phyloP scores from a whole-genome alignment of 2,888 invertebrate species.

The Polia nebulosa region DNA sequence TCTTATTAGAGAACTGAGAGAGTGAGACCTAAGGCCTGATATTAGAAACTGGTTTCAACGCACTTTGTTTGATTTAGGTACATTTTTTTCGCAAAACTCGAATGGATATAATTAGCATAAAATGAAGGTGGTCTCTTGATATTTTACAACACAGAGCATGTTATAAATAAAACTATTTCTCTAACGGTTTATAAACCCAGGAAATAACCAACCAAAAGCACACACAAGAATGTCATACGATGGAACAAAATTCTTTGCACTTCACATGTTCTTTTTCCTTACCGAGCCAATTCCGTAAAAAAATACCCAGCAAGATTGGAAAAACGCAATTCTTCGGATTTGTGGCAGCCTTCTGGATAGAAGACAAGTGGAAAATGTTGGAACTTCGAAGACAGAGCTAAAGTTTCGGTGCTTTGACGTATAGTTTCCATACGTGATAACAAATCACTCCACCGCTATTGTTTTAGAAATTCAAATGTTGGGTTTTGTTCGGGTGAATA shows the following conservation, averaged over 20 bases:
- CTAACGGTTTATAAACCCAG: background rate
- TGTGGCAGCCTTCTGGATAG: constrained; percentile 28
- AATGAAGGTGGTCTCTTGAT: rapidly evolving
- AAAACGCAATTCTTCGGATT: constrained; percentile 40
- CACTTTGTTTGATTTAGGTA: background rate
- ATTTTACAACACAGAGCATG: background rate
- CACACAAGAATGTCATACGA: background rate
- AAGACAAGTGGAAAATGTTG: constrained; percentile 38
- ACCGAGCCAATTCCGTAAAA: constrained; percentile 29
- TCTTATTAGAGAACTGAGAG: no score
- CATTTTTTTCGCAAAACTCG: background rate
- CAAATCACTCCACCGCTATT: constrained; percentile 44
- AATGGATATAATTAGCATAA: background rate
- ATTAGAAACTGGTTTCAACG: background rate
- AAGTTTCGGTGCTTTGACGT: constrained; percentile 36
- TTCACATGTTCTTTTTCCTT: constrained; percentile 15
- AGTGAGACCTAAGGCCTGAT: background rate
- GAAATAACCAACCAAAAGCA: background rate
- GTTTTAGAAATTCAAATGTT: constrained; percentile 45
- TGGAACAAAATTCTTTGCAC: background rate
- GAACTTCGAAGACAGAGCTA: constrained; percentile 19
- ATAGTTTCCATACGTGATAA: constrained; percentile 39
- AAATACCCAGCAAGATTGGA: constrained; percentile 45
- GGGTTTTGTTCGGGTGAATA: constrained; percentile 43
- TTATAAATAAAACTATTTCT: background rate